These are phyloP conservation scores for Cotesia vestalis DNA, from an alignment of 1,140 invertebrate species.

Conservation along the genomic window DNA sequence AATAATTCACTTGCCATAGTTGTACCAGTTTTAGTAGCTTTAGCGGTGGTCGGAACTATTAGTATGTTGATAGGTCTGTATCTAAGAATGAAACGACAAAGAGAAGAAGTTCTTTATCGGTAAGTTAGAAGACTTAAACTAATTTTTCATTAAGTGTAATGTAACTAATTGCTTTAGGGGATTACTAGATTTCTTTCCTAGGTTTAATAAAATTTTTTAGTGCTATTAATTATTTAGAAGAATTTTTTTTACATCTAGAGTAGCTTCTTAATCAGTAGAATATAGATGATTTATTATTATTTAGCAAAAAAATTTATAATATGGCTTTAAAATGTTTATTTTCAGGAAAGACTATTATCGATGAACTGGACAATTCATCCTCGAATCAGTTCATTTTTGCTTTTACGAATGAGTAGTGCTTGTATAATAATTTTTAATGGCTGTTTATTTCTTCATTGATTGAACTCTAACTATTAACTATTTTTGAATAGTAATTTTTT, in stretches of 20 bases:
- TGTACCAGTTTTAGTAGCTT: background rate
- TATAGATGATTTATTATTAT: background rate
- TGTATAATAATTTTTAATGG: slow-evolving; percentile 5
- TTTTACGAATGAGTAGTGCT: slow-evolving; percentile 12
- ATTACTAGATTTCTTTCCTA: background rate
- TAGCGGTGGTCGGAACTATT: background rate
- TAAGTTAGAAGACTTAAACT: background rate
- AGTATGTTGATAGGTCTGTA: slow-evolving; percentile 8
- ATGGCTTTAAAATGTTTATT: background rate
- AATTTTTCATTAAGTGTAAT: background rate
- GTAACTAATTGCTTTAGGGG: background rate
- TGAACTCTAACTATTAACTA: background rate
- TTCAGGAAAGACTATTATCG: slow-evolving; percentile 6
- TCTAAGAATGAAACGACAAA: background rate
- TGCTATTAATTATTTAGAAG: too few species aligned
- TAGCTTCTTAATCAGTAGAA: background rate
- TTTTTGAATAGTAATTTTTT: too few species aligned
- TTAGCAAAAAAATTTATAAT: background rate
- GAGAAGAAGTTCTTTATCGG: slow-evolving; percentile 12
- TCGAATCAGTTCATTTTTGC: background rate
- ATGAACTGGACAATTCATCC: slow-evolving; percentile 6
- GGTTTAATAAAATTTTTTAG: too few species aligned
- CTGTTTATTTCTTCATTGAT: background rate
- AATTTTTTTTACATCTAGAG: too few species aligned
- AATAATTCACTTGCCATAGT: background rate